Conservation (phyloP, 2,888 invertebrate species). For the Lysandra coridon region DNA sequence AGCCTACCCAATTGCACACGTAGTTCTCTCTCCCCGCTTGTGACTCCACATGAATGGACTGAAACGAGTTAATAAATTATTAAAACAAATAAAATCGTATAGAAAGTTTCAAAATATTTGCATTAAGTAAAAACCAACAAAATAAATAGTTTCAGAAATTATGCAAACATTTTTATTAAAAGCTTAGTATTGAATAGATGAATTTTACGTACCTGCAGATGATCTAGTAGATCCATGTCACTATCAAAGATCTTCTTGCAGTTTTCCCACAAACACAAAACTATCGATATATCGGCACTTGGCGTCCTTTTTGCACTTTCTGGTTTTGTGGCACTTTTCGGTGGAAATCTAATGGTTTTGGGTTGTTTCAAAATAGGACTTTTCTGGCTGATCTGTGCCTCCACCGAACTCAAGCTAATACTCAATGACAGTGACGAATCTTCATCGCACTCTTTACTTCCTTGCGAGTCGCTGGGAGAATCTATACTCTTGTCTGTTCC, state of each 20-base stretch:
- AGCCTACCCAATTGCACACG: slow-evolving; percentile 95
- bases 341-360: slow-evolving; percentile 90
- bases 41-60: slow-evolving; percentile 91
- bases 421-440: slow-evolving; percentile 71
- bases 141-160: background rate
- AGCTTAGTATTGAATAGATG: slow-evolving; percentile 8
- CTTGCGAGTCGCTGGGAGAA: slow-evolving; percentile 72
- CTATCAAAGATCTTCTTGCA: slow-evolving; percentile 89
- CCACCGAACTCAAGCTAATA: slow-evolving; percentile 68
- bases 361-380: slow-evolving; percentile 90
- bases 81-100: background rate
- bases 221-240: slow-evolving; percentile 90
- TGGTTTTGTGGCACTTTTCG: slow-evolving; percentile 67
- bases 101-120: background rate
- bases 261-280: slow-evolving; percentile 90
- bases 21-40: slow-evolving; percentile 92
- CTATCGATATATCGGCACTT: slow-evolving; percentile 69
- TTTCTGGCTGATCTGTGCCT: slow-evolving; percentile 73
- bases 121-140: background rate
- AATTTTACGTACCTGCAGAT: slow-evolving; percentile 85
- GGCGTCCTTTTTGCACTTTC: slow-evolving; percentile 60
- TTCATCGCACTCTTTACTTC: slow-evolving; percentile 75
- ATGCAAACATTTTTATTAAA: background rate
- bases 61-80: slow-evolving; percentile 39
- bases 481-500: slow-evolving; percentile 75